Evolutionary conservation across 2,113 vertebrate genomes (phyloP).

Genomic region (Manacus vitellinus): DNA sequence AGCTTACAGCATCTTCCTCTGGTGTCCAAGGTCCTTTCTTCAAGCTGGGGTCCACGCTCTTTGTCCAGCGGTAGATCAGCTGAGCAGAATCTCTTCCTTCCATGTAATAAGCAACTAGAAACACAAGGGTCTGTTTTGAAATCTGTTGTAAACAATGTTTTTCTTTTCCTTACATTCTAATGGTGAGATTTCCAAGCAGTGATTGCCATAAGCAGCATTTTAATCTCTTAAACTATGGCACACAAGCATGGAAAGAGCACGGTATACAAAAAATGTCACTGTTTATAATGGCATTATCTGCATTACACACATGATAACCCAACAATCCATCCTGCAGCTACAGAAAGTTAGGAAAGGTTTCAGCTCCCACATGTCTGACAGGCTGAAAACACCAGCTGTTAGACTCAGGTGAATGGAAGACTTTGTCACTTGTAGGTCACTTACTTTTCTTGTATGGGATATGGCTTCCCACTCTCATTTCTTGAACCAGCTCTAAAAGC

Average conservation of each 20-base stretch:
- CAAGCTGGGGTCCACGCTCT: slow-evolving; percentile 85
- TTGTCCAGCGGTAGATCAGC: slow-evolving; percentile 89
- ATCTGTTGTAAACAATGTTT: not conserved
- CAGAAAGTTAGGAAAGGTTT: not conserved
- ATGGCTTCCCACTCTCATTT: slow-evolving; percentile 92
- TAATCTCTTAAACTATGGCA: not conserved
- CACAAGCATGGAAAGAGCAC: not conserved
- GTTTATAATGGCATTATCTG: not conserved
- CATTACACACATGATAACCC: rapidly evolving
- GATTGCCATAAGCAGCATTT: not conserved
- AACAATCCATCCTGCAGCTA: not conserved
- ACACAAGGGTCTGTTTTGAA: not conserved
- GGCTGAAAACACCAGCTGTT: not conserved
- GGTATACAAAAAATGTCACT: not conserved
- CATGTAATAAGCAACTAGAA: slow-evolving; percentile 94
- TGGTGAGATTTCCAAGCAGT: not conserved
- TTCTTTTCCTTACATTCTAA: not conserved
- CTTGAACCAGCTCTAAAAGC: slow-evolving; percentile 84
- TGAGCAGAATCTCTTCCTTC: slow-evolving; percentile 87
- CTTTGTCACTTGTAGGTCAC: not conserved
- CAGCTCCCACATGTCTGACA: not conserved
- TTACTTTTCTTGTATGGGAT: slow-evolving; percentile 92
- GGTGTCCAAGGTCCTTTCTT: slow-evolving; percentile 86
- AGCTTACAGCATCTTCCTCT: slow-evolving; percentile 85
- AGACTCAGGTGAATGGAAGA: not conserved